Conservation (phyloP, 2,113 vertebrate genomes). For the Bothrops jararaca region DNA sequence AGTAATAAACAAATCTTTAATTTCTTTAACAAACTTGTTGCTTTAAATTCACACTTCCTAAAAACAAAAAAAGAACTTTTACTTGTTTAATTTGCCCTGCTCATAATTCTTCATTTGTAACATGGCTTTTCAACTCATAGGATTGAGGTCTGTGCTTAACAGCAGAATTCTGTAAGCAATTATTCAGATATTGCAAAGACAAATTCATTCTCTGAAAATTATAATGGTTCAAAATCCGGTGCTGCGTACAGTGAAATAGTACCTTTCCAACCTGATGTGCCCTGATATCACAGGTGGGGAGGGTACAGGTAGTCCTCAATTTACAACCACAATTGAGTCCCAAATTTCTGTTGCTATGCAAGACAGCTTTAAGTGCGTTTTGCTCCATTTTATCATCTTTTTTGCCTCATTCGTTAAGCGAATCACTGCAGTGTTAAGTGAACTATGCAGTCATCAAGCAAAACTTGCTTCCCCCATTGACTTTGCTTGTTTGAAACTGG, state of each 20-base stretch:
- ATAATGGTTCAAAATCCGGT: neutral
- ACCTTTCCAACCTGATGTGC: neutral
- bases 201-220: neutral
- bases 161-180: neutral
- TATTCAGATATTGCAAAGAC: neutral
- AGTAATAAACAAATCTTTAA: neutral
- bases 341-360: neutral
- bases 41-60: constrained; percentile 1
- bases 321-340: neutral
- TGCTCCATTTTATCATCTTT: neutral
- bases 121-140: neutral
- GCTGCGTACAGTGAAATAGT: neutral
- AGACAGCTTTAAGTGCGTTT: neutral
- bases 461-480: neutral
- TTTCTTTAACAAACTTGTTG: neutral
- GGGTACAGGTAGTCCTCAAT: neutral
- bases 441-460: neutral
- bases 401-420: neutral
- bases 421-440: neutral
- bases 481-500: neutral
- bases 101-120: constrained; percentile 1
- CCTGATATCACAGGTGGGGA: neutral
- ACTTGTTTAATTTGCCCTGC: neutral
- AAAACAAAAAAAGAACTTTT: constrained; percentile 1
- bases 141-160: neutral